Evolutionary conservation across 2,888 invertebrate genomes (phyloP).

Genomic region (Sinelater perroti): DNA sequence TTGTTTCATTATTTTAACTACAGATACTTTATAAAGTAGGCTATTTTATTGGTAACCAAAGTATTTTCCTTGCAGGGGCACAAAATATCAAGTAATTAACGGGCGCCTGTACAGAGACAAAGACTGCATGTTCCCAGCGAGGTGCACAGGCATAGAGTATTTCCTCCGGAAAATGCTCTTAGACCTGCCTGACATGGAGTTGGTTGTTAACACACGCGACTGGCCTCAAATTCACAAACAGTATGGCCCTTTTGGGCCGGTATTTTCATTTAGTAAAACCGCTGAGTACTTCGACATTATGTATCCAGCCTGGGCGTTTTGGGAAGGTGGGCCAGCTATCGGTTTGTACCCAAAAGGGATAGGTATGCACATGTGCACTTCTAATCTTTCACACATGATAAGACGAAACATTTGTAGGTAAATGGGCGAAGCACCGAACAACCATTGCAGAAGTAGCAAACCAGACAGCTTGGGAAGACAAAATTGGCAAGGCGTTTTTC

Average conservation of each 20-base stretch:
- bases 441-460: constrained; percentile 67
- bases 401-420: no score
- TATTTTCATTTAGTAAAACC: constrained; percentile 97
- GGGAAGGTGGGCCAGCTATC: constrained; percentile 98
- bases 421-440: constrained; percentile 86
- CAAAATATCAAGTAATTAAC: constrained; percentile 84
- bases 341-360: constrained; percentile 91
- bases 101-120: constrained; percentile 82
- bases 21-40: neutral
- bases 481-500: constrained; percentile 81
- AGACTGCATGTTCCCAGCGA: constrained; percentile 90
- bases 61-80: constrained; percentile 65
- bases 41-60: neutral
- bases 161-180: constrained; percentile 77
- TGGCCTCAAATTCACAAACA: constrained; percentile 85
- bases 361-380: no score
- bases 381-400: no score
- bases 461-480: constrained; percentile 79
- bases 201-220: constrained; percentile 89
- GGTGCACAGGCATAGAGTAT: constrained; percentile 91
- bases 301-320: constrained; percentile 97
- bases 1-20: no score
- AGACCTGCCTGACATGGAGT: constrained; percentile 82
- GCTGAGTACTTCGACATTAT: constrained; percentile 86
- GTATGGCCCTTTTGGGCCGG: constrained; percentile 73